A percentile compares a stretch with the other conserved stretches of the same genome.
phyloP scores from a whole-genome alignment of 2,113 vertebrate genomes.

The Microtus pennsylvanicus region DNA sequence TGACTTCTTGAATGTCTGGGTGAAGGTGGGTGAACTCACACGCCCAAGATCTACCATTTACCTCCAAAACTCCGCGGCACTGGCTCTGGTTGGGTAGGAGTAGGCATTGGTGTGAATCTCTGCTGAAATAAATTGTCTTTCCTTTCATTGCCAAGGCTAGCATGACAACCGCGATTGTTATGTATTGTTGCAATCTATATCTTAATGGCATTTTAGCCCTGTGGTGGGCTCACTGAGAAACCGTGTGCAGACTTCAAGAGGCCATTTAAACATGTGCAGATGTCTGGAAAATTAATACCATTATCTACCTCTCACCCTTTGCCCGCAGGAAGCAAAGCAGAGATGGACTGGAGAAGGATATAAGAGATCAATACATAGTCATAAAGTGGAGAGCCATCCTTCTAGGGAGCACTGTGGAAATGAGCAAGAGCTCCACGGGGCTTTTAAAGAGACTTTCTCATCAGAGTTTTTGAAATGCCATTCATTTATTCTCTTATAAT shows the following conservation, averaged over 20 bases:
- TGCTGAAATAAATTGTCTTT: slow-evolving; percentile 86
- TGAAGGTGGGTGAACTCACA: neutral
- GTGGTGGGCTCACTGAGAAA: slow-evolving; percentile 87
- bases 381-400: slow-evolving; percentile 75
- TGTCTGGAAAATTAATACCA: slow-evolving; percentile 91
- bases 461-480: slow-evolving; percentile 75
- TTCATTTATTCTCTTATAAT: slow-evolving; percentile 80
- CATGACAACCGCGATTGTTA: slow-evolving; percentile 83
- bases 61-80: neutral
- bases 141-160: slow-evolving; percentile 82
- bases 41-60: neutral
- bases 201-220: slow-evolving; percentile 89
- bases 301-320: slow-evolving; percentile 88
- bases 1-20: neutral
- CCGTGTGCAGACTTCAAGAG: slow-evolving; percentile 87
- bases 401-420: slow-evolving; percentile 70
- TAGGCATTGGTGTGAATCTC: slow-evolving; percentile 84
- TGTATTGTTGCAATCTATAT: slow-evolving; percentile 84
- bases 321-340: slow-evolving; percentile 85
- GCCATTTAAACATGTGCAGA: slow-evolving; percentile 89
- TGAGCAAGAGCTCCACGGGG: slow-evolving; percentile 49
- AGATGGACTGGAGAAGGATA: slow-evolving; percentile 83
- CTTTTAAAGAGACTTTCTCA: slow-evolving; percentile 45
- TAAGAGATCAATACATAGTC: slow-evolving; percentile 85
- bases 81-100: slow-evolving; percentile 62